phyloP scores from a whole-genome alignment of 2,113 vertebrate genomes.

The Columba janthina region DNA sequence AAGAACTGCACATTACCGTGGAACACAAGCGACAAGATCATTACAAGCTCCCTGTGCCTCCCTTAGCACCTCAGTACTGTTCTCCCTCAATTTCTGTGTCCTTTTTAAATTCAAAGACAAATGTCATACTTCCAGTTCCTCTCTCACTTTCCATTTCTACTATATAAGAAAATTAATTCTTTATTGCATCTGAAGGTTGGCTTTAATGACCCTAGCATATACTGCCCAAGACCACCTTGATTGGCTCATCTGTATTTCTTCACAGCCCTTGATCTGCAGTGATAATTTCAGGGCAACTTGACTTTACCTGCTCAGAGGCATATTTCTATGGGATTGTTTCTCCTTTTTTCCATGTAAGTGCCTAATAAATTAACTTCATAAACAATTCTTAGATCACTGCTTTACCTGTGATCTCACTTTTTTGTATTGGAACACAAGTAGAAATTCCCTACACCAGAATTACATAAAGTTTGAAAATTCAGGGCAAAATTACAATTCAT shows the following conservation, averaged over 20 bases:
- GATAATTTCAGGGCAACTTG: background rate
- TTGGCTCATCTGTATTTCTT: background rate
- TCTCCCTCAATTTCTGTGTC: slow-evolving; percentile 10
- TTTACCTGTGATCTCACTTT: background rate
- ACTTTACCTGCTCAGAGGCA: background rate
- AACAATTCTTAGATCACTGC: background rate
- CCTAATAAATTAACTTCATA: background rate
- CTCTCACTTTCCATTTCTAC: background rate
- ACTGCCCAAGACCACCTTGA: background rate
- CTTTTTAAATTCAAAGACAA: slow-evolving; percentile 33
- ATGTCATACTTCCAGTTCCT: background rate
- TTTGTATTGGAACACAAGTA: background rate
- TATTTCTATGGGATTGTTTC: background rate
- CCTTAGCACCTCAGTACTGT: background rate
- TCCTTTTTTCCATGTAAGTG: background rate
- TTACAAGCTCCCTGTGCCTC: slow-evolving; percentile 43
- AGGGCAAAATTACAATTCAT: background rate
- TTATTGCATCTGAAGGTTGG: background rate
- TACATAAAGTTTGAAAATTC: background rate
- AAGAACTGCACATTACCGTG: background rate
- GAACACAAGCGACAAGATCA: slow-evolving; percentile 11
- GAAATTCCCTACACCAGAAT: background rate
- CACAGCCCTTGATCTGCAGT: background rate
- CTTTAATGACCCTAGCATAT: background rate
- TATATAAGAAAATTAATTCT: slow-evolving; percentile 21